Evolutionary conservation across 1,140 invertebrate genomes (phyloP).

Genomic region (Drosophila kohkoa): DNA sequence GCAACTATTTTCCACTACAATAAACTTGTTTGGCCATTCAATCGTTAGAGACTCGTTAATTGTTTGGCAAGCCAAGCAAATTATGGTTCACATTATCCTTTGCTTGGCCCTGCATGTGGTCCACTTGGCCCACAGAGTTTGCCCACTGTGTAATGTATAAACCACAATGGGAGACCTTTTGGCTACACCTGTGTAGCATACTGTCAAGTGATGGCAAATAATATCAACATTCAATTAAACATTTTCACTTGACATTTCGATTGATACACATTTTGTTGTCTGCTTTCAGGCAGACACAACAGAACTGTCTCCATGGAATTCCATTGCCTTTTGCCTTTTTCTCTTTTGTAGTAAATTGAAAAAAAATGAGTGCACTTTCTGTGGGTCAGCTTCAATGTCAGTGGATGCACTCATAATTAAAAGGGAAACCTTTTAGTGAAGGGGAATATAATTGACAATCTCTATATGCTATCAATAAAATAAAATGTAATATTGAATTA

Average conservation of each 20-base stretch:
- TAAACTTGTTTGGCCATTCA: not conserved
- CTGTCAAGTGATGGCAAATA: not conserved
- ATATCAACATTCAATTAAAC: not conserved
- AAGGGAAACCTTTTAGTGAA: not conserved
- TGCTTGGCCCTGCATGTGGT: not conserved
- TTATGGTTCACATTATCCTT: not conserved
- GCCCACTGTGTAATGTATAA: not conserved
- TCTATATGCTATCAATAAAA: not conserved
- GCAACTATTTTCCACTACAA: not conserved
- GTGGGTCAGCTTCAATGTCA: not conserved
- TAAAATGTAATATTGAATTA: too few relatives aligned
- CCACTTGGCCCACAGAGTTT: not conserved
- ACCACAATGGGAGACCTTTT: not conserved
- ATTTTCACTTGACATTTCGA: not conserved
- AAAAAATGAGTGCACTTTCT: not conserved
- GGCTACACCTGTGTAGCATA: conserved; percentile 3
- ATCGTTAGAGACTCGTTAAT: not conserved
- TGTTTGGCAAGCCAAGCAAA: not conserved
- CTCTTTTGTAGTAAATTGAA: not conserved
- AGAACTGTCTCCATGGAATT: not conserved
- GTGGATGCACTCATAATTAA: not conserved
- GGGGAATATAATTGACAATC: not conserved
- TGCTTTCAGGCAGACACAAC: not conserved
- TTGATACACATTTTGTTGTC: not conserved
- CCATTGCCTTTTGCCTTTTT: not conserved